Base-by-base conservation (phyloP, 2,797 vertebrate genomes). In the Anguilla megastoma region DNA sequence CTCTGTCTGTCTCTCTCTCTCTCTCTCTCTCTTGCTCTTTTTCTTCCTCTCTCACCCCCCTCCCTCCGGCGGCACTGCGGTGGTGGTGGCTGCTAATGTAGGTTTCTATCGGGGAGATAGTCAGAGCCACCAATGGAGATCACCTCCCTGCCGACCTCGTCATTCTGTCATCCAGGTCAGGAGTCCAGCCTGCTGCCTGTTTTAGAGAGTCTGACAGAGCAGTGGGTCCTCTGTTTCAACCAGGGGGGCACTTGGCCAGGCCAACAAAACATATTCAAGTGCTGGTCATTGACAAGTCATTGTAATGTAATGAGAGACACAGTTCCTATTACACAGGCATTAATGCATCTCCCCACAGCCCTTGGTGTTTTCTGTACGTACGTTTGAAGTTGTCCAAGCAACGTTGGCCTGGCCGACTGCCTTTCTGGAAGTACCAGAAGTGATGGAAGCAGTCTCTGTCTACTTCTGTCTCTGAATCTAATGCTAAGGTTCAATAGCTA, bases 111-210 rank as follows among this genome's bases (percentile, higher is more conserved):
- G 99, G 99, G 94, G 99, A 99, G 96, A 97, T 99, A 96, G 98
- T 99, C 94, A 98, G 96, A 97, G 98, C 98, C 94, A 96, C 98
- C 97, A 99, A 99, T 94, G 98, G 98, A 97, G 98, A 99, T 71
- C 98, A 99, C 94, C 98, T 99, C 95, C 99, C 99, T 92, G 98
- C 99, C 93, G 99, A 99, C 95, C 97, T 99, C 97, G 98, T 99
- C 98, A 98, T 99, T 94, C 97, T 99, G 91, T 99, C 99, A 0
- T 98, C 99, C 95, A 99, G 99, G 99, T 99, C 96, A 99, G 99
- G 95, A 97, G 95, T 89, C 2, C 86, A 89, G 90, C 83, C 86
- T 24, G 50, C 88, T 92, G 18, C 36, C 18, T 21, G 3, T 21
- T 45, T 36, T 80, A 5, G 94, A 71, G 93, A 92, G 92, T 84